phyloP scores from a whole-genome alignment of 1,140 invertebrate species.

The Drosophila sechellia region DNA sequence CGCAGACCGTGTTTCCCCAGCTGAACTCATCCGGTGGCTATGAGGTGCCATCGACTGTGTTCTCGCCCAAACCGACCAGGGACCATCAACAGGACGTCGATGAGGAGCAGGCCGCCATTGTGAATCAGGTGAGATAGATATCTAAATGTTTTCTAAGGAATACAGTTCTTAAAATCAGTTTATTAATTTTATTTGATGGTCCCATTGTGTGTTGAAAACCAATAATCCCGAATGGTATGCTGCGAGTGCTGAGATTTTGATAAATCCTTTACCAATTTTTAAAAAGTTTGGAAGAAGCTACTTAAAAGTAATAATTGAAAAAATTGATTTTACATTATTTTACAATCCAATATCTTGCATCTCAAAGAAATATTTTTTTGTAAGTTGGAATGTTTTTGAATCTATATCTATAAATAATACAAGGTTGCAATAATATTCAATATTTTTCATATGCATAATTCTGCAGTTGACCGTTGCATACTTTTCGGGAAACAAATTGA shows the following conservation, averaged over 20 bases:
- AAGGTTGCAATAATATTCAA: background rate
- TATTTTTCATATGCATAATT: background rate
- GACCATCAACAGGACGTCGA: conserved; percentile 84
- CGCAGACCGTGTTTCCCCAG: conserved; percentile 84
- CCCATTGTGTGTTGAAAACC: too few species aligned
- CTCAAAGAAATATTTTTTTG: background rate
- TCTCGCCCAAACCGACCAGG: conserved; percentile 77
- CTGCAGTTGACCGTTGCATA: conserved; percentile 8
- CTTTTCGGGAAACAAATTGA: conserved; percentile 1
- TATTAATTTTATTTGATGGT: too few species aligned
- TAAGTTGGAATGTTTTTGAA: background rate
- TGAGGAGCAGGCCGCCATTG: conserved; percentile 83
- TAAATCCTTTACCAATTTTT: too few species aligned
- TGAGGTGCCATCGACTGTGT: conserved; percentile 58
- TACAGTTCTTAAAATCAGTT: too few species aligned
- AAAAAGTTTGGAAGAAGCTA: too few species aligned
- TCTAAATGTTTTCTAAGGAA: background rate
- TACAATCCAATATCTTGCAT: too few species aligned
- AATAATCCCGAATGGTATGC: too few species aligned
- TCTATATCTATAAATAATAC: too few species aligned
- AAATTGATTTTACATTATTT: too few species aligned
- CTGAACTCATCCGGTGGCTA: conserved; percentile 80
- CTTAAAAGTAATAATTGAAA: too few species aligned
- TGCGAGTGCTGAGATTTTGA: too few species aligned
- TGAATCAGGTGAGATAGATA: conserved; percentile 84